Evolutionary conservation across 2,113 vertebrate genomes (phyloP).

Genomic region (Thamnophis sirtalis): DNA sequence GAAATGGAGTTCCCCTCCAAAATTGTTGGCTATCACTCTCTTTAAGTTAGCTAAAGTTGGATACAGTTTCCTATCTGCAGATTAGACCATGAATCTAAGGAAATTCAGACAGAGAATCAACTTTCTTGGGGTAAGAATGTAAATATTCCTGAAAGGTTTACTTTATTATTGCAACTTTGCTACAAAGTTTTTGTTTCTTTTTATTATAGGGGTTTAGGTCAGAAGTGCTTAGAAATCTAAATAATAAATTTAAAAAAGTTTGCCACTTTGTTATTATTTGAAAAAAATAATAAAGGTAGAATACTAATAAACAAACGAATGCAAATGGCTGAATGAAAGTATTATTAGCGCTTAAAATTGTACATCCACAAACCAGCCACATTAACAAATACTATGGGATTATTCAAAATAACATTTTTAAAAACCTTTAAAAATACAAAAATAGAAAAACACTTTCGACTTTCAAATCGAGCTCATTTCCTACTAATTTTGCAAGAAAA

Average conservation of each 20-base stretch:
- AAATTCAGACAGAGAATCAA: constrained; percentile 21
- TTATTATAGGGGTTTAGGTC: constrained; percentile 3
- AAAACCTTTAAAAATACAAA: background rate
- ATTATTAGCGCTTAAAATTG: background rate
- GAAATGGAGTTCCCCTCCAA: background rate
- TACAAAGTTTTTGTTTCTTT: constrained; percentile 23
- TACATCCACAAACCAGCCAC: background rate
- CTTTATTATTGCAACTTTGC: constrained; percentile 15
- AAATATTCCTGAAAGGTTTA: background rate
- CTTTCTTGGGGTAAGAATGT: constrained; percentile 2
- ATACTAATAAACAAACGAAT: constrained; percentile 11
- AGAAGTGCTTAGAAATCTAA: constrained; percentile 24
- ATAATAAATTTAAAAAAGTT: background rate
- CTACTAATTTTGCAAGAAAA: background rate
- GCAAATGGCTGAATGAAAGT: background rate
- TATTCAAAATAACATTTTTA: background rate
- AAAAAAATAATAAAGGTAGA: background rate
- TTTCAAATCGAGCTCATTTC: background rate
- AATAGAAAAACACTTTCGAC: background rate
- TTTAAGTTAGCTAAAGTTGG: constrained; percentile 35
- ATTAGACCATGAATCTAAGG: constrained; percentile 32
- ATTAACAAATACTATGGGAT: background rate
- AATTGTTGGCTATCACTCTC: constrained; percentile 35
- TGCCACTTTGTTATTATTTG: background rate
- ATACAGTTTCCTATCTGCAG: constrained; percentile 27